Conservation (phyloP, 2,113 vertebrate genomes). For the Cepphus grylle region DNA sequence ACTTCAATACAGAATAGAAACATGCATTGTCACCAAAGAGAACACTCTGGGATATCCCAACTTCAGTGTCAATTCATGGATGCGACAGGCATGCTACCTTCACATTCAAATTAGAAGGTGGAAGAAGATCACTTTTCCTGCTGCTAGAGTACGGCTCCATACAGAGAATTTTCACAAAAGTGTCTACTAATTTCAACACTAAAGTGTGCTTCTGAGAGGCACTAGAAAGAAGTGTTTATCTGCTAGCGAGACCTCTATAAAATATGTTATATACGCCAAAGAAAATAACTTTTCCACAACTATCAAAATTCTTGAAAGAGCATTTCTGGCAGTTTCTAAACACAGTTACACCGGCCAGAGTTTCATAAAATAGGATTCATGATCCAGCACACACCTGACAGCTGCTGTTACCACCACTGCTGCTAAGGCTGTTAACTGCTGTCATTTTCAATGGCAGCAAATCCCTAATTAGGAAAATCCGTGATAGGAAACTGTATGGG, state of each 20-base stretch:
- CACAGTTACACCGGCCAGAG: neutral
- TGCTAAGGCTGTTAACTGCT: neutral
- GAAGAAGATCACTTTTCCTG: neutral
- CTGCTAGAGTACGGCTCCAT: neutral
- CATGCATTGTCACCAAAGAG: neutral
- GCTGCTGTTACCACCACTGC: neutral
- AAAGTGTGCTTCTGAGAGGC: neutral
- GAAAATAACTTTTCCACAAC: neutral
- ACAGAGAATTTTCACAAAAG: neutral
- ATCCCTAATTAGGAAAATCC: neutral
- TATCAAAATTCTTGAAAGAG: neutral
- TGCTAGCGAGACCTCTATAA: neutral
- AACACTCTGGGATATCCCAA: neutral
- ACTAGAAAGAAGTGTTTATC: neutral
- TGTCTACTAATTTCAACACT: neutral
- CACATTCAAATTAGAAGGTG: neutral
- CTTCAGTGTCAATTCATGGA: neutral
- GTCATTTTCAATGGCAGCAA: neutral
- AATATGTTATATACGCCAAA: neutral
- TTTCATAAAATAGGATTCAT: neutral
- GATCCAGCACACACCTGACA: constrained; percentile 2
- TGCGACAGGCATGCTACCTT: neutral
- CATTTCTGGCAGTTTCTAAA: neutral
- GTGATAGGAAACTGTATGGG: neutral
- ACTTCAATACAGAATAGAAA: neutral